phyloP scores from a whole-genome alignment of 1,140 invertebrate genomes.

The Brachionus calyciflorus region DNA sequence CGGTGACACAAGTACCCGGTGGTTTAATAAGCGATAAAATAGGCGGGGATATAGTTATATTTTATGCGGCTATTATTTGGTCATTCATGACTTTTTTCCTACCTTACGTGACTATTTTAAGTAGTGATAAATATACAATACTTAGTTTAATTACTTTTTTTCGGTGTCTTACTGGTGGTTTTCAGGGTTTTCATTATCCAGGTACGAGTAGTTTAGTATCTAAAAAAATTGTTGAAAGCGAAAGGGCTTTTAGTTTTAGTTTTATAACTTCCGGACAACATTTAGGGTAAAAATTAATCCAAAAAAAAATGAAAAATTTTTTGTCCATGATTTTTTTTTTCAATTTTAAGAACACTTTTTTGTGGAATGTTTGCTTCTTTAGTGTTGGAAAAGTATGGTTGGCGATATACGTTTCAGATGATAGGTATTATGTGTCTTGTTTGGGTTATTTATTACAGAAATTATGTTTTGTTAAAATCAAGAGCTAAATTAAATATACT shows the following conservation, averaged over 20 bases:
- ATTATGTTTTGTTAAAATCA: conserved; percentile 34
- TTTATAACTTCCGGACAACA: conserved; percentile 68
- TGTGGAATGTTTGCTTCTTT: conserved; percentile 71
- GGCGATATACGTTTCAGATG: conserved; percentile 69
- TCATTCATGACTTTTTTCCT: conserved; percentile 66
- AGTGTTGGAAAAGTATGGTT: conserved; percentile 68
- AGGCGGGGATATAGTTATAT: conserved; percentile 70
- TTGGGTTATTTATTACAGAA: conserved; percentile 43
- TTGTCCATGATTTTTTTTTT: conserved; percentile 48
- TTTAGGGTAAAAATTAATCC: conserved; percentile 61
- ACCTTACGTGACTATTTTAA: conserved; percentile 37
- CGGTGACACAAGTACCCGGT: conserved; percentile 69
- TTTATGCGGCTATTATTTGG: conserved; percentile 68
- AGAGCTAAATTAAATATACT: conserved; percentile 15
- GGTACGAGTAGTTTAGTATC: conserved; percentile 72
- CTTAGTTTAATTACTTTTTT: conserved; percentile 66
- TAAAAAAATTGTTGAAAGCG: conserved; percentile 66
- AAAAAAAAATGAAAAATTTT: neutral
- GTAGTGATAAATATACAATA: conserved; percentile 62
- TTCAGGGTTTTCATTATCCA: conserved; percentile 74
- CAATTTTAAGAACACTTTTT: conserved; percentile 68
- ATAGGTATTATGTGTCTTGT: conserved; percentile 63
- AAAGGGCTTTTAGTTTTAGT: conserved; percentile 71
- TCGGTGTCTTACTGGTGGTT: conserved; percentile 68
- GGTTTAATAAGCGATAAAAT: conserved; percentile 70